Percentiles rank a stretch among this genome's conserved stretches.
phyloP scores from a whole-genome alignment of 2,113 vertebrate species.

The Pteronura brasiliensis region DNA sequence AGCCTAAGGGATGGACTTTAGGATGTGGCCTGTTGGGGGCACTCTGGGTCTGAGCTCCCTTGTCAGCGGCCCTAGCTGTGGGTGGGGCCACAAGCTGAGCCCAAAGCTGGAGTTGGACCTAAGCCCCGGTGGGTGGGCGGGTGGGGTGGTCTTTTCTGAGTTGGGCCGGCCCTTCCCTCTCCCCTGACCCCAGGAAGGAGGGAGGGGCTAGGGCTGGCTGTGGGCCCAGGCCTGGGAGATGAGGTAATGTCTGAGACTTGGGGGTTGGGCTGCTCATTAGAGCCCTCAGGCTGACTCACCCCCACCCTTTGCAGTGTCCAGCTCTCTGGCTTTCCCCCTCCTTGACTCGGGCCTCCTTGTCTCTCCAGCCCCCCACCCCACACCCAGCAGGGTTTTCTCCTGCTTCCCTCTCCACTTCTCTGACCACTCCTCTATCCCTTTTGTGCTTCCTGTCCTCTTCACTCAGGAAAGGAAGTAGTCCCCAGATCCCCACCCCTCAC shows the following conservation, averaged over 20 bases:
- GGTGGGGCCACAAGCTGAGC: constrained; percentile 26
- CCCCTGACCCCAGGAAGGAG: constrained; percentile 57
- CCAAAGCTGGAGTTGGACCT: constrained; percentile 24
- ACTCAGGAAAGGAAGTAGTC: neutral
- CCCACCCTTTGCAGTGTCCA: constrained; percentile 34
- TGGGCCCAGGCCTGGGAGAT: constrained; percentile 20
- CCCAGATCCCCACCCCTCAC: neutral
- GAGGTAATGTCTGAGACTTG: constrained; percentile 63
- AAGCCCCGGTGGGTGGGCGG: neutral
- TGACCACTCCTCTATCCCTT: neutral
- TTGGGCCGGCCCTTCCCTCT: constrained; percentile 29
- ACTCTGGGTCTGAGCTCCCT: neutral
- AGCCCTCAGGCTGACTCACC: constrained; percentile 72
- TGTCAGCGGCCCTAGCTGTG: neutral
- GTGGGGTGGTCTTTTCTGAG: constrained; percentile 57
- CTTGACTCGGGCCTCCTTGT: neutral
- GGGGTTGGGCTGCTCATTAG: constrained; percentile 62
- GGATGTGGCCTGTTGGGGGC: constrained; percentile 51
- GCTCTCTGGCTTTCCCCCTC: constrained; percentile 47
- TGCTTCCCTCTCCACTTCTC: neutral
- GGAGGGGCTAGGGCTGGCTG: constrained; percentile 65
- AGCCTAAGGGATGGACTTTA: neutral
- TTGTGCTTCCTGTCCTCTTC: neutral
- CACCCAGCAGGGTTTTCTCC: neutral
- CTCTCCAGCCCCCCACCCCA: neutral